Evolutionary conservation across 92 coral and sea anemone species (phyloP).

Genomic region (Zoanthus sansibaricus): DNA sequence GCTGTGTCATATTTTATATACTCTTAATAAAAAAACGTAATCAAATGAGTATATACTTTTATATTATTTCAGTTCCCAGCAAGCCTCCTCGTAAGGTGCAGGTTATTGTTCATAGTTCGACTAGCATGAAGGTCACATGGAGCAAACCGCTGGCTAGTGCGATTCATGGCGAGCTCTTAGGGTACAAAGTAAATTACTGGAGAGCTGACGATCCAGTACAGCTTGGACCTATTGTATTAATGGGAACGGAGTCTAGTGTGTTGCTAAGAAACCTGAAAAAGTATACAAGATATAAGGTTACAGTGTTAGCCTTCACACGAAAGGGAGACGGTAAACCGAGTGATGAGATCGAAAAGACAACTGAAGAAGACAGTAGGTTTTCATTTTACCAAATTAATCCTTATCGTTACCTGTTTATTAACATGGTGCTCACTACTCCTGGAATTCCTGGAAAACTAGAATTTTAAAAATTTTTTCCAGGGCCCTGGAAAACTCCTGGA

Average conservation of each 20-base stretch:
- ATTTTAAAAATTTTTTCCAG: too few relatives aligned
- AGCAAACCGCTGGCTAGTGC: conserved; percentile 74
- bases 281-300: conserved; percentile 77
- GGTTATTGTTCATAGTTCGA: conserved; percentile 73
- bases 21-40: too few relatives aligned
- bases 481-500: too few relatives aligned
- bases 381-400: neutral
- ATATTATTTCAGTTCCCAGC: conserved; percentile 77
- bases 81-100: conserved; percentile 79
- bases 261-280: conserved; percentile 75
- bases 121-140: conserved; percentile 86
- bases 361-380: conserved; percentile 89
- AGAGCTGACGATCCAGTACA: conserved; percentile 57
- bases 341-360: conserved; percentile 55
- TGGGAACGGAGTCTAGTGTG: conserved; percentile 49
- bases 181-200: conserved; percentile 78
- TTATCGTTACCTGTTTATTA: too few relatives aligned
- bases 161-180: conserved; percentile 77
- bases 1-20: too few relatives aligned
- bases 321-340: conserved; percentile 83
- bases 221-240: conserved; percentile 44
- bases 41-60: too few relatives aligned
- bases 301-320: conserved; percentile 85
- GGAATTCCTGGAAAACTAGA: too few relatives aligned
- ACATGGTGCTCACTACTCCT: too few relatives aligned